Conservation (phyloP, 2,797 vertebrate genomes). For the Argya squamiceps region DNA sequence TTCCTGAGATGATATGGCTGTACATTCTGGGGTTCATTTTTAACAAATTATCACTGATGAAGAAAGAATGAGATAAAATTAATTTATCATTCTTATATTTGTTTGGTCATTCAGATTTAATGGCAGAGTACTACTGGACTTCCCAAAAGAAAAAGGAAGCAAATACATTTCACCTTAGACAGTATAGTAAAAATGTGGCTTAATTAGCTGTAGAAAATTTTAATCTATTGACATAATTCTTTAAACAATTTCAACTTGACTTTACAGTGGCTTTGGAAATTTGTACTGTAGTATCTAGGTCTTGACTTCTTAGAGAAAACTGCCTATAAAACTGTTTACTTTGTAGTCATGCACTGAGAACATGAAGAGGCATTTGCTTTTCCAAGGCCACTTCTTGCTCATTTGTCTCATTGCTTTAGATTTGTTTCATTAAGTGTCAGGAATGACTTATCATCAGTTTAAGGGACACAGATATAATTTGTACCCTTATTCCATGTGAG, state of each 20-base stretch:
- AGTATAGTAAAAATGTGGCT: background rate
- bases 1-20: background rate
- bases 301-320: background rate
- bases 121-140: background rate
- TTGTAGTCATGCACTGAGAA: background rate
- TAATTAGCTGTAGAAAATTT: background rate
- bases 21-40: background rate
- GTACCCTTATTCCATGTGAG: background rate
- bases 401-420: background rate
- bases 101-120: background rate
- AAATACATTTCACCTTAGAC: background rate
- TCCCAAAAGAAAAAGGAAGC: background rate
- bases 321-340: background rate
- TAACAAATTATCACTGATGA: background rate
- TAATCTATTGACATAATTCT: background rate
- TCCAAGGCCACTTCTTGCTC: background rate
- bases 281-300: background rate
- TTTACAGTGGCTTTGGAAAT: background rate
- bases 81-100: background rate
- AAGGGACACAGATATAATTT: background rate
- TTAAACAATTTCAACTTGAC: background rate
- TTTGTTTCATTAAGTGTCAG: background rate
- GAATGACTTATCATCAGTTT: background rate
- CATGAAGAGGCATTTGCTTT: background rate
- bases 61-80: background rate